These are phyloP conservation scores for Hemibagrus wyckioides DNA, from an alignment of 2,113 vertebrate genomes.

Conservation along the genomic window DNA sequence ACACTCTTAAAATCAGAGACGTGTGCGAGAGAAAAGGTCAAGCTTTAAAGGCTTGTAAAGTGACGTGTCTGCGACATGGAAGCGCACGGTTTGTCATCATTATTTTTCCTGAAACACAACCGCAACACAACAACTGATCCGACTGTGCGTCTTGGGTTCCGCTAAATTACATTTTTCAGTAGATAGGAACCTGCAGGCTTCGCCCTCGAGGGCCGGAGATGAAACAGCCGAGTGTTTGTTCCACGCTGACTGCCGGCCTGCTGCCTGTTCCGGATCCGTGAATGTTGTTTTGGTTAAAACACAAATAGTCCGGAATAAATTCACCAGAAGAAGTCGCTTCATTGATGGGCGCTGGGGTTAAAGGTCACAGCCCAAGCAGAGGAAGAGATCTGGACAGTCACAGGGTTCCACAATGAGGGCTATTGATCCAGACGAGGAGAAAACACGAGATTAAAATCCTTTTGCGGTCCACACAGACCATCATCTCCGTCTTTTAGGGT, in stretches of 20 bases:
- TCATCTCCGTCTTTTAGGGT: neutral
- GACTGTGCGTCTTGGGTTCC: slow-evolving; percentile 57
- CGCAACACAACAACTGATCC: slow-evolving; percentile 64
- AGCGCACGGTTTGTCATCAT: slow-evolving; percentile 63
- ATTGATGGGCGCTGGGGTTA: slow-evolving; percentile 42
- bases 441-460: neutral
- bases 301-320: slow-evolving; percentile 45
- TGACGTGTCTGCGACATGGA: slow-evolving; percentile 64
- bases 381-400: neutral
- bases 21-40: slow-evolving; percentile 16
- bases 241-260: slow-evolving; percentile 59
- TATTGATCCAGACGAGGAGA: neutral
- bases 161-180: slow-evolving; percentile 70
- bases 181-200: slow-evolving; percentile 64
- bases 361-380: slow-evolving; percentile 50
- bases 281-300: slow-evolving; percentile 64
- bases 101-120: slow-evolving; percentile 64
- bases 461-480: neutral
- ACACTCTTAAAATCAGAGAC: neutral
- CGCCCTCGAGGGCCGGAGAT: slow-evolving; percentile 66
- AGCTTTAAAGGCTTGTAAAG: slow-evolving; percentile 55
- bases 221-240: slow-evolving; percentile 60
- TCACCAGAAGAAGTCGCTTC: slow-evolving; percentile 44
- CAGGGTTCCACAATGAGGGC: neutral
- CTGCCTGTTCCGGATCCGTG: slow-evolving; percentile 59